Evolutionary conservation across 2,113 vertebrate genomes (phyloP).

Genomic region (Lipophrys pholis): DNA sequence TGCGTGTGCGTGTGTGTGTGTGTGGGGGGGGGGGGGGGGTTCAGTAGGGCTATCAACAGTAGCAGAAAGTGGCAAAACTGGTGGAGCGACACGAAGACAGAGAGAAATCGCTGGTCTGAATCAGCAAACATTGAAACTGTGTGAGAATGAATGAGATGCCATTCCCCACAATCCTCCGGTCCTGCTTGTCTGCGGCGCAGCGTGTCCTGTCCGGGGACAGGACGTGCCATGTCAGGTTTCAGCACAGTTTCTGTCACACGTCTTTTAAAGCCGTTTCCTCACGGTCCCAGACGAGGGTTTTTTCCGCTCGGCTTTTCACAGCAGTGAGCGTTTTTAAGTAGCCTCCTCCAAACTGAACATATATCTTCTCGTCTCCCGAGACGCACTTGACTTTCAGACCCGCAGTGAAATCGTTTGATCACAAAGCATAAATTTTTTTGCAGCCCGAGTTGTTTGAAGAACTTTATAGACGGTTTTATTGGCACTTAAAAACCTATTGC

Average conservation of each 20-base stretch:
- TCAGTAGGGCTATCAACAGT: background rate
- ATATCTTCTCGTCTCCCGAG: no score
- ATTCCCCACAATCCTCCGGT: constrained; percentile 38
- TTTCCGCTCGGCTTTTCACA: no score
- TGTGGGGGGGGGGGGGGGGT: constrained; percentile 14
- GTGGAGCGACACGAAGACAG: constrained; percentile 28
- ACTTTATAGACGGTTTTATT: constrained; percentile 6
- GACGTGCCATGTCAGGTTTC: constrained; percentile 64
- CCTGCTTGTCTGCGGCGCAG: constrained; percentile 41
- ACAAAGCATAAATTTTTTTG: background rate
- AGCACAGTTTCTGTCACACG: constrained; percentile 46
- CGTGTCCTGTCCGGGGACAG: constrained; percentile 53
- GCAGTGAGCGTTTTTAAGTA: no score
- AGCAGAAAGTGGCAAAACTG: constrained; percentile 46
- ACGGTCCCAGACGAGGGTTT: no score
- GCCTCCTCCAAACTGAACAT: no score
- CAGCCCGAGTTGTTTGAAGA: constrained; percentile 8
- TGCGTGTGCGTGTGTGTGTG: constrained; percentile 28
- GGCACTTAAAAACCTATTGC: background rate
- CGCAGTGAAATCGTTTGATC: no score
- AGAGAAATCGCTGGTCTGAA: constrained; percentile 33
- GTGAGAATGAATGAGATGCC: constrained; percentile 37
- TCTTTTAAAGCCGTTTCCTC: constrained; percentile 7
- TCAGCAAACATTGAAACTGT: constrained; percentile 36
- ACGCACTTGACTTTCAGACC: no score